A percentile compares a stretch with the other conserved stretches of the same genome.
Evolutionary conservation across 2,888 invertebrate genomes (phyloP).

Genomic region (Smittia aterrima): DNA sequence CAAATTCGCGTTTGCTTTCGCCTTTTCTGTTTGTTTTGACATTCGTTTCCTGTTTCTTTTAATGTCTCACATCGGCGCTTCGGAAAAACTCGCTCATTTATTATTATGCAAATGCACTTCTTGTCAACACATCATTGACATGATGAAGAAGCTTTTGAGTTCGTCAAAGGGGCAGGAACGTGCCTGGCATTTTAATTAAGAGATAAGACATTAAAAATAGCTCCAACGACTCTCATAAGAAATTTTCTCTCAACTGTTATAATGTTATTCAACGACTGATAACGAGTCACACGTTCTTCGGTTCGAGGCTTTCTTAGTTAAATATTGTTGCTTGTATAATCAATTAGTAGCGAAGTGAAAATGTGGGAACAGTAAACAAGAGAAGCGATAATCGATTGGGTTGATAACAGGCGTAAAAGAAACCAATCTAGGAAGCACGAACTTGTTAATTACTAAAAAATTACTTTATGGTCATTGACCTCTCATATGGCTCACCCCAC

Average conservation of each 20-base stretch:
- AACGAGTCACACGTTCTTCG: neutral
- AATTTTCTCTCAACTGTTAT: too few species aligned
- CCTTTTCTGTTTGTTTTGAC: neutral
- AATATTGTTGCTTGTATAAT: neutral
- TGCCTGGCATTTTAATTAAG: neutral
- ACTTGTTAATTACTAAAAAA: neutral
- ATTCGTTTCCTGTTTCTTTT: neutral
- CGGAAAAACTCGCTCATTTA: too few species aligned
- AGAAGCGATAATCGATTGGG: constrained; percentile 9
- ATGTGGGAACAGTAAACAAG: neutral
- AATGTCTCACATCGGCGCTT: neutral
- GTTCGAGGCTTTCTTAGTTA: neutral
- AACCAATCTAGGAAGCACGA: neutral
- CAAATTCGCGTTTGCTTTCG: too few species aligned
- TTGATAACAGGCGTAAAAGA: neutral
- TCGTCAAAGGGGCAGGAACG: neutral
- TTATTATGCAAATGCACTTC: neutral
- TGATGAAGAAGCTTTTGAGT: neutral
- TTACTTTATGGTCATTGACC: neutral
- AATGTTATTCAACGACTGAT: neutral
- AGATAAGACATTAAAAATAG: neutral
- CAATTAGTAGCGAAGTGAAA: neutral
- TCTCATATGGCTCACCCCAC: neutral
- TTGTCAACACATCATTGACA: neutral
- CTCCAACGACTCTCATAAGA: too few species aligned